Base-by-base conservation (phyloP, 2,113 vertebrate species). In the Geococcyx californianus region DNA sequence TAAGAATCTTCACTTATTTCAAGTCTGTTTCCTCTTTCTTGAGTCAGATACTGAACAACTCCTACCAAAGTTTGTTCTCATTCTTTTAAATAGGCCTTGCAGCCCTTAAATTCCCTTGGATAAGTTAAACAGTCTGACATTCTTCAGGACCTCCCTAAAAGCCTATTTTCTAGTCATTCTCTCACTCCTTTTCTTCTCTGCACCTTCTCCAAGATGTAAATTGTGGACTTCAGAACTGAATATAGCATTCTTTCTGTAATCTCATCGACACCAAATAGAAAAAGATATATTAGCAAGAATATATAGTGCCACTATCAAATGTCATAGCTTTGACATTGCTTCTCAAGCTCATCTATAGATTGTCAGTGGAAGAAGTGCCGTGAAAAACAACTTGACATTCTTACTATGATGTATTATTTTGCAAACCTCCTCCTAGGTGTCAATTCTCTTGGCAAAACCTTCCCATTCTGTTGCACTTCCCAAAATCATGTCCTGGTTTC, bases 331-430 rank as follows among this genome's bases (percentile, higher is more conserved):
- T 70, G 26, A 69, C 14, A 9, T 44, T 79, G 28, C 25, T 90
- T 23, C 67, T 63, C 38, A 59, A 45, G 34, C 6, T 89, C 16
- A 34, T 4, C 0, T 20, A 20, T 38, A 70, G 45, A 70, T 62
- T 75, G 4, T 63, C 19, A 49, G 45, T 54, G 24, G 24, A 49
- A 82, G n/a, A 92, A 7, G 1, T 31, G 63, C 12, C 6, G 36
- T 17, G 8, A 69, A 67, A 75, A 64, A 0, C 2, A n/a, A n/a
- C 28, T 40, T 55, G 0, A 34, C 24, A 28, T 70, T 84, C 17
- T 70, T 38, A 51, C 10, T n/a, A 5, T 19, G 6, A 13, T 16
- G 34, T 18, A 20, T 59, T 59, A 38, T 38, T 69, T 77, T 84
- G 16, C 9, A 78, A 79, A 51, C 9, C 12, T 84, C 44, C 69